A percentile compares a stretch with the other conserved stretches of the same genome.
phyloP scores from a whole-genome alignment of 2,797 vertebrate species.

The Pseudochirops cupreus region DNA sequence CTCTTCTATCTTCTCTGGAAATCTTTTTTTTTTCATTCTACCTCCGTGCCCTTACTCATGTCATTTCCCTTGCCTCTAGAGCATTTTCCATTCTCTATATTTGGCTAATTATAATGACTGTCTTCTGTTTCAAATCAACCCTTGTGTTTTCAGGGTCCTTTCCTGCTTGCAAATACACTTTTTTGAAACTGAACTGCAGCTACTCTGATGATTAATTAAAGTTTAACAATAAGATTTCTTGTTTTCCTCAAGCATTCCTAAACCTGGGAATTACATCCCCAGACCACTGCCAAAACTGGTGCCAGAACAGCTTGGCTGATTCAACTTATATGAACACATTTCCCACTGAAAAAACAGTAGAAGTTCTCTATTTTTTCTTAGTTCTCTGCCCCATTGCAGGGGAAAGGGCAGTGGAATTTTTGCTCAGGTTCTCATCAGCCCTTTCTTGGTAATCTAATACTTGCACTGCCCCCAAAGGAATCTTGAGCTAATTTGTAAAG shows the following conservation, averaged over 20 bases:
- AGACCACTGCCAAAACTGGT: conserved; percentile 64
- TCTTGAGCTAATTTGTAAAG: neutral
- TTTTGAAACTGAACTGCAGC: neutral
- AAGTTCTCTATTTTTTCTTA: neutral
- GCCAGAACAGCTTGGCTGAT: conserved; percentile 64
- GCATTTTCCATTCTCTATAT: neutral
- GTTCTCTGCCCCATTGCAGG: neutral
- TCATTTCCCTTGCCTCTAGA: neutral
- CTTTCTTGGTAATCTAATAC: neutral
- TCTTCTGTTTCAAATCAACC: neutral
- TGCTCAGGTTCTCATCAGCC: neutral
- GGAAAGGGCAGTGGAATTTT: neutral
- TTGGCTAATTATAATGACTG: neutral
- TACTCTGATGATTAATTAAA: conserved; percentile 10
- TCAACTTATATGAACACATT: conserved; percentile 49
- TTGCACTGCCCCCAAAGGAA: neutral
- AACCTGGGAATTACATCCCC: conserved; percentile 70
- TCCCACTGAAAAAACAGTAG: conserved; percentile 56
- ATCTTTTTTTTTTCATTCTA: neutral
- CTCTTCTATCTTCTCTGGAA: neutral
- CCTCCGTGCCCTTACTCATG: neutral
- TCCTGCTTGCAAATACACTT: neutral
- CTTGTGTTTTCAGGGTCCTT: neutral
- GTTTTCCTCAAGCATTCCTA: conserved; percentile 64
- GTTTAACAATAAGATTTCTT: conserved; percentile 68